Base-by-base conservation (phyloP, 1,140 invertebrate genomes). In the Olivierus martensii region DNA sequence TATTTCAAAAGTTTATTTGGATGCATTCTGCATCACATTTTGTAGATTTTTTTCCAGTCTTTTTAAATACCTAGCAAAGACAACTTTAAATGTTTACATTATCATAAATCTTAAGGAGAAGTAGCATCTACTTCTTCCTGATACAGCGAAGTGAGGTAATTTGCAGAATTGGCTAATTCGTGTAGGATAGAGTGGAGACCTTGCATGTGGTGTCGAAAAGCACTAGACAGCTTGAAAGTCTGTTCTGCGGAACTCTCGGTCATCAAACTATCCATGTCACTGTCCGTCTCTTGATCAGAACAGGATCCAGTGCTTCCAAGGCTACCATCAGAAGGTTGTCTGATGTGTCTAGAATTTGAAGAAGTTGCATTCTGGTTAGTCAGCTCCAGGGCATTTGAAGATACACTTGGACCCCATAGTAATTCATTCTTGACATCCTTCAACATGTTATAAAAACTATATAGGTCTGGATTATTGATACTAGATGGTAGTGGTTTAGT, bases 341-440 rank as follows among this genome's bases (percentile, higher is more conserved):
- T 38, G 36, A 51, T 41, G 43, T 57, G 46, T 39, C 60, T 41
- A 66, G 71, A 55, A 66, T 63, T 41, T 64, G 59, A 21, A 63
- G 59, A 10, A 63, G 65, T 35, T 1, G 52, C 42, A 4, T 43
- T 4, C 9, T 43, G 41, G 4, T 17, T 18, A 4, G 41, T 4
- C 17, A 43, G 7, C 2, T 18, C 17, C n/a, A n/a, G n/a, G n/a
- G n/a, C n/a, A n/a, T n/a, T n/a, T 2, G 41, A 9, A 43, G 41
- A 18, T 4, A 22, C 21, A 12, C 17, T 12, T 5, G 57, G 57
- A 3, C 82, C 84, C 85, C 85, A 89, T 21, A 89, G 69, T 38
- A 91, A 66, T 61, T 88, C 84, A 61, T 79, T 81, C 71, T 89
- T 89, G 57, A 87, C 77, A 45, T 79, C 77, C 63, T 84, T 87